Evolutionary conservation across 2,888 invertebrate genomes (phyloP).

Genomic region (Bursaphelenchus okinawaensis): DNA sequence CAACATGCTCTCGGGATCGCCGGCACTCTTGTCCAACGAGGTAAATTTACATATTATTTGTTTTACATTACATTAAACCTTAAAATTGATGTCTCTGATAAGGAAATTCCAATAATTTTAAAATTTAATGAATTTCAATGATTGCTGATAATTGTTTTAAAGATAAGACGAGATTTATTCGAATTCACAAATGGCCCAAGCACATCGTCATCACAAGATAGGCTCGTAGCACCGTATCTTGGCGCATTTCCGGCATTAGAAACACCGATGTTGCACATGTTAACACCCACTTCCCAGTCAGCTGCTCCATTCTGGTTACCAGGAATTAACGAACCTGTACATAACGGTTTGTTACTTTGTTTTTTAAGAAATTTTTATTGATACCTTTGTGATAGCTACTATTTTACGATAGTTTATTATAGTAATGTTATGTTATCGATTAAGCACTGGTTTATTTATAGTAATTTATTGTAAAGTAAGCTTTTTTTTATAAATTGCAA

Average conservation of each 20-base stretch:
- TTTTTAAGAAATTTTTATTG: too few species aligned
- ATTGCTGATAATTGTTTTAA: neutral
- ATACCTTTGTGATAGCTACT: too few species aligned
- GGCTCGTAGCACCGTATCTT: neutral
- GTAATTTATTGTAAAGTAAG: neutral
- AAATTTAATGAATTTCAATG: neutral
- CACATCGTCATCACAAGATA: neutral
- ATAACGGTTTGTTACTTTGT: too few species aligned
- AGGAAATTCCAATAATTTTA: too few species aligned
- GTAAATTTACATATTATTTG: neutral
- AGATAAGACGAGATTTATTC: constrained; percentile 8
- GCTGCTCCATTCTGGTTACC: neutral
- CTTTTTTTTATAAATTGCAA: neutral
- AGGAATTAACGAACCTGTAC: neutral
- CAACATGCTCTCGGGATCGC: neutral
- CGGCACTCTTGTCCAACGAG: neutral
- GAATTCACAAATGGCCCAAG: constrained; percentile 10
- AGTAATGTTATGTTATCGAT: too few species aligned
- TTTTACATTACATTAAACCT: too few species aligned
- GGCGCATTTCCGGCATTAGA: constrained; percentile 20
- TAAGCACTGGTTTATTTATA: neutral
- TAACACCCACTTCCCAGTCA: constrained; percentile 1
- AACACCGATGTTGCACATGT: constrained; percentile 16
- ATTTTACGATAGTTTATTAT: too few species aligned
- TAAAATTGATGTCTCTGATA: too few species aligned